Evolutionary conservation across 1,140 invertebrate species (phyloP).

Genomic region (Nephotettix cincticeps): DNA sequence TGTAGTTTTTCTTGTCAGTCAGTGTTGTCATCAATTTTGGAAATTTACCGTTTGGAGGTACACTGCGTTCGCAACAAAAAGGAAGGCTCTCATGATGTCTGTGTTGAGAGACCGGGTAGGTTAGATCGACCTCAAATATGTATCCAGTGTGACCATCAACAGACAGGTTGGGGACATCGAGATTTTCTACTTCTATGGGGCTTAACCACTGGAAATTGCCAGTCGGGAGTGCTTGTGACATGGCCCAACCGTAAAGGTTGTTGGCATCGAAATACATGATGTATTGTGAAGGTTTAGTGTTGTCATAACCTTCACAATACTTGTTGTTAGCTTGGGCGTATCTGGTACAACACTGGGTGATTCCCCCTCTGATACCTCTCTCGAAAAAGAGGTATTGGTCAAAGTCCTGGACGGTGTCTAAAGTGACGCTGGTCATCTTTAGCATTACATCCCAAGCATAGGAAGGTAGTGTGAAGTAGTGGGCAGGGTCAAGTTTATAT

Average conservation of each 20-base stretch:
- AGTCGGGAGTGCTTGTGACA: background rate
- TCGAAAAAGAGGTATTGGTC: no score
- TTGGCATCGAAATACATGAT: background rate
- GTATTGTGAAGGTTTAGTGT: background rate
- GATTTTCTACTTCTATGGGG: background rate
- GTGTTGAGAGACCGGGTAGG: background rate
- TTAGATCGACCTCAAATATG: background rate
- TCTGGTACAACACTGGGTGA: background rate
- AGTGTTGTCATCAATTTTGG: slow-evolving; percentile 26
- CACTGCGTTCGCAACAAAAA: background rate
- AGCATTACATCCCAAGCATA: background rate
- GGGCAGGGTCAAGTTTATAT: background rate
- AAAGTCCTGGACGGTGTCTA: background rate
- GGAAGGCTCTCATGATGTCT: background rate
- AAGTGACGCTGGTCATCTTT: background rate
- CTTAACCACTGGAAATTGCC: background rate
- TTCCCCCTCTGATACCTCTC: no score
- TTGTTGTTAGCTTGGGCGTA: background rate
- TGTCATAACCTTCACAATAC: background rate
- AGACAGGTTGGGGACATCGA: background rate
- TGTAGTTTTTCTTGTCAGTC: slow-evolving; percentile 37
- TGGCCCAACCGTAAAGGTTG: background rate
- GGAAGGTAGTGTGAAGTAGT: background rate
- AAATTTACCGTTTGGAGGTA: background rate
- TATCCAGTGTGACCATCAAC: background rate